Base-by-base conservation (phyloP, 2,113 vertebrate species). In the Oophaga pumilio region DNA sequence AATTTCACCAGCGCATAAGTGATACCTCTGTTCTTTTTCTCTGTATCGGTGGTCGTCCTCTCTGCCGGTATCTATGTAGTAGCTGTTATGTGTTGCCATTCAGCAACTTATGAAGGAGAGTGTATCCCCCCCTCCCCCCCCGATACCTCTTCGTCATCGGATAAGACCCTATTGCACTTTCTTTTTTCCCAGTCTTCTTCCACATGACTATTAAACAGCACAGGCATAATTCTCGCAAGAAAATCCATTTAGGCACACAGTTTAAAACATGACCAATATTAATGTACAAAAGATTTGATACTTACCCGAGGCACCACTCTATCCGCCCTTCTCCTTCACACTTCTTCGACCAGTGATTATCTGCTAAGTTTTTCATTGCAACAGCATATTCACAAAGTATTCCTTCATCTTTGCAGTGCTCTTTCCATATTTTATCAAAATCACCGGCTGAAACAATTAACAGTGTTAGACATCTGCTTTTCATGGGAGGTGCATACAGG, bases 391-490 rank as follows among this genome's bases (percentile, higher is more conserved):
- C 97, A 90, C 96, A 97, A 57, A 99, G 95, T 1, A 96, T 98
- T 93, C 96, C 97, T 89, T 98, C 98, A 91, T 99, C 98, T 91
- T 98, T 96, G 88, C 98, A 99, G 92, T 99, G 98, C 91, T 99
- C 98, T 60, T 97, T 95, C 98, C 98, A 99, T 91, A 99, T 98
- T 94, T 97, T 98, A 90, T 99, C 97, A 92, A 99, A 99, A 92
- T 99, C 97, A 28, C 98, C 98, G 96, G 98, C 98, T 99, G 90
- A 90, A 24, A 64, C 14, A 90, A 80, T 89, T 89, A 92, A 93
- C 90, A 59, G 87, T 26, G 33, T 64, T 84, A 28, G 20, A 33
- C 90, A 90, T 12, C 50, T 17, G 7, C 14, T 71, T 14, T 71
- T 8, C 0, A 71, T 6, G 17, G 20, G 22, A 12, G n/a, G 60